A percentile compares a stretch with the other conserved stretches of the same genome.
Conservation (phyloP, 2,113 vertebrate species). For the Setophaga petechia region DNA sequence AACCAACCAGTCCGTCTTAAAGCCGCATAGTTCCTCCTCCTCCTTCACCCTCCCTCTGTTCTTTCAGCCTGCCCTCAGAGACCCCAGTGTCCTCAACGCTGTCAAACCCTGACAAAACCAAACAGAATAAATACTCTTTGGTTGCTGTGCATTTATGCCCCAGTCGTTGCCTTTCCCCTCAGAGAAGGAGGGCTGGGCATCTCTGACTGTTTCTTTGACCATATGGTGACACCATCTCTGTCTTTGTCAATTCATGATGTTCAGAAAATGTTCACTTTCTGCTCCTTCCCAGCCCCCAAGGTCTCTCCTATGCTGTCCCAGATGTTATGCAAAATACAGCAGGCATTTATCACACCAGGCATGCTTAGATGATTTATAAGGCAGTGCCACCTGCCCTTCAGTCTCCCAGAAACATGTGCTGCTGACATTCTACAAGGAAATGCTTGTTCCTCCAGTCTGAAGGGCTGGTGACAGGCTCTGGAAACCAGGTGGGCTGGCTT, state of each 20-base stretch:
- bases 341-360: constrained; percentile 58
- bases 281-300: constrained; percentile 12
- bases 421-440: constrained; percentile 28
- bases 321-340: constrained; percentile 65
- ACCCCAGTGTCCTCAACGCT: not conserved
- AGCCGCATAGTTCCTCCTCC: not conserved
- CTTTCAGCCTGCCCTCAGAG: not conserved
- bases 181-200: not conserved
- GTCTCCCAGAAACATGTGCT: constrained; percentile 37
- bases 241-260: constrained; percentile 11
- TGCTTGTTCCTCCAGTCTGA: not conserved
- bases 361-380: constrained; percentile 64
- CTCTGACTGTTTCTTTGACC: constrained; percentile 31
- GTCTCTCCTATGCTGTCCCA: constrained; percentile 39
- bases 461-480: not conserved
- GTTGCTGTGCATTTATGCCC: not conserved
- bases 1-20: not conserved
- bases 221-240: constrained; percentile 31
- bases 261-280: not conserved
- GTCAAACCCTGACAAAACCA: constrained; percentile 15
- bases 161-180: not conserved
- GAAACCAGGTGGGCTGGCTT: not conserved
- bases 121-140: not conserved
- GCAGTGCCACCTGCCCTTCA: constrained; percentile 61
- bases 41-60: not conserved